Evolutionary conservation across 2,888 invertebrate species (phyloP).

Genomic region (Bombylius discolor): DNA sequence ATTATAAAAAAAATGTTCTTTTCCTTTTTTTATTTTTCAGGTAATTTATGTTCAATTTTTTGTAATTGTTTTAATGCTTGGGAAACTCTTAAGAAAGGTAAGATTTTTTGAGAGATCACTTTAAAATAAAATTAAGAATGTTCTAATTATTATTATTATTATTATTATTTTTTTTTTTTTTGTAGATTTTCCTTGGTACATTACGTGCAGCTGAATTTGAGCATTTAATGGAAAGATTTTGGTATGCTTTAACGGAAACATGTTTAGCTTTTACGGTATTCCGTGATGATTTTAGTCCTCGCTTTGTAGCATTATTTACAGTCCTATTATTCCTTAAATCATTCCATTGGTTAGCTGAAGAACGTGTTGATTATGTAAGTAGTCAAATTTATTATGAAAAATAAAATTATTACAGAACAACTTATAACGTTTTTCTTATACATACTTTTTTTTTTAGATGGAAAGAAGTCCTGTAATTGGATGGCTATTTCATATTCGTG

Average conservation of each 20-base stretch:
- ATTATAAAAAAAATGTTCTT: neutral
- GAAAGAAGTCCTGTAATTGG: conserved; percentile 97
- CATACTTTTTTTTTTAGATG: conserved; percentile 53
- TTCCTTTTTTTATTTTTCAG: conserved; percentile 41
- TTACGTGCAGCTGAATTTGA: conserved; percentile 92
- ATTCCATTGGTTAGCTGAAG: conserved; percentile 99
- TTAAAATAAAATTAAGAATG: no score
- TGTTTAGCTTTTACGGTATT: conserved; percentile 98
- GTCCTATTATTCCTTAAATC: conserved; percentile 92
- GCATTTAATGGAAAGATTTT: conserved; percentile 94
- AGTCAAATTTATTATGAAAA: conserved; percentile 5
- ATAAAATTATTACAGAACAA: neutral
- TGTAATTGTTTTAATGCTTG: conserved; percentile 82
- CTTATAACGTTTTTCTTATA: neutral
- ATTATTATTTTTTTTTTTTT: neutral
- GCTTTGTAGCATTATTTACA: conserved; percentile 95
- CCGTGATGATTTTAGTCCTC: conserved; percentile 95
- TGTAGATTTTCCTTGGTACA: conserved; percentile 76
- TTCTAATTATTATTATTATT: no score
- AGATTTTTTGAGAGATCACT: neutral
- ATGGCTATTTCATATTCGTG: conserved; percentile 84
- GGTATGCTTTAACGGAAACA: conserved; percentile 99
- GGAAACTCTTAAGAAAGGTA: conserved; percentile 82
- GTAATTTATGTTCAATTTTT: conserved; percentile 95
- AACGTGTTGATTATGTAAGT: conserved; percentile 96